A percentile compares a stretch with the other conserved stretches of the same genome.
These are phyloP conservation scores for Sturmia bella DNA, from an alignment of 2,888 invertebrate genomes.

Conservation along the genomic window DNA sequence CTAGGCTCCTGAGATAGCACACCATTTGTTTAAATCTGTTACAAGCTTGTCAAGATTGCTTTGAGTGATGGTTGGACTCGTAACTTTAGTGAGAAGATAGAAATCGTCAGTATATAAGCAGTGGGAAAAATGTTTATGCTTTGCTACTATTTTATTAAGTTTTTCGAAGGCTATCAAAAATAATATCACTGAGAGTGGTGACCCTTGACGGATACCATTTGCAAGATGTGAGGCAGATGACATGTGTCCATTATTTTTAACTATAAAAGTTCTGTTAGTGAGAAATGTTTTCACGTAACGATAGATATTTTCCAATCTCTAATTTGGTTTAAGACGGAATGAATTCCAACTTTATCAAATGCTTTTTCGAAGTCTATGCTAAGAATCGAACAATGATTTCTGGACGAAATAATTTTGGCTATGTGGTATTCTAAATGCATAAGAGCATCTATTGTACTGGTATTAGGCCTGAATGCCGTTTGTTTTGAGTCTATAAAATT, in stretches of 20 bases:
- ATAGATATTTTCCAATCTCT: conserved; percentile 25
- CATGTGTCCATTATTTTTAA: conserved; percentile 23
- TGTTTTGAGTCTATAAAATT: too few species aligned
- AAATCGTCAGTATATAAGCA: too few species aligned
- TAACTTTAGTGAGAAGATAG: too few species aligned
- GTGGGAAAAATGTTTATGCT: too few species aligned
- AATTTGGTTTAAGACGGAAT: conserved; percentile 20
- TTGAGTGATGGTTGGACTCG: too few species aligned
- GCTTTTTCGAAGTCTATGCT: conserved; percentile 51
- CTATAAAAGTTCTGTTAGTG: conserved; percentile 15
- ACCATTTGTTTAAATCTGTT: too few species aligned
- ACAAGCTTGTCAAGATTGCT: too few species aligned
- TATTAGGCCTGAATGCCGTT: conserved; percentile 20
- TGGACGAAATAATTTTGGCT: conserved; percentile 5
- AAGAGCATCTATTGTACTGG: conserved; percentile 24
- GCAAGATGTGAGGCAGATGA: too few species aligned
- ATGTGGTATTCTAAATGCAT: conserved; percentile 22
- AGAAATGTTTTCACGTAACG: conserved; percentile 32
- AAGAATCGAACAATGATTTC: conserved; percentile 20
- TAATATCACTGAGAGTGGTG: conserved; percentile 34
- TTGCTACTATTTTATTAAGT: too few species aligned
- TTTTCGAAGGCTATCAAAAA: too few species aligned
- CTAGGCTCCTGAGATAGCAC: too few species aligned
- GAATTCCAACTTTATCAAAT: conserved; percentile 25
- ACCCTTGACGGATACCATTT: conserved; percentile 11